Evolutionary conservation across 2,113 vertebrate genomes (phyloP), one percentile per base, ranked within the genome.

Genomic region (Phylloscopus trochilus): DNA sequence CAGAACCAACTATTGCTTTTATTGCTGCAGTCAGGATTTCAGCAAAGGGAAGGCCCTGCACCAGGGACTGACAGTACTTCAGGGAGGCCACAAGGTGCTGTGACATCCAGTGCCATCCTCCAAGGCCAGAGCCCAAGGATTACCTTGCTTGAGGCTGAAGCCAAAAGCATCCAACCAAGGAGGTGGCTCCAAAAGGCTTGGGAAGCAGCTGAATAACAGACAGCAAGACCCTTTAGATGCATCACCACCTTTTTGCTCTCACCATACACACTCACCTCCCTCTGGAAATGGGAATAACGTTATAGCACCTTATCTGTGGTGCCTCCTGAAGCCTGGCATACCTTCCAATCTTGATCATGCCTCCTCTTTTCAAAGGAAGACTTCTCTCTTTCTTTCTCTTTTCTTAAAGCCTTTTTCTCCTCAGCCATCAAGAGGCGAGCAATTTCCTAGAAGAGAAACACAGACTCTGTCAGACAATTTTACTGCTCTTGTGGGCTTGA

Each of bases 361-460:
- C 98, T 98, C 84, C 96, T 98, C 95, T 93, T 98, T 37, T 99
- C 98, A 74, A 97, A 84, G 9, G 97, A 98, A 70, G 97, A 97
- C 78, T 97, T 99, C 78, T 99, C 98, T 93, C 98, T 94, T 46
- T 98, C 98, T 93, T 91, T 98, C 31, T 93, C 98, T 95, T 97
- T 99, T 91, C 96, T 99, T 85, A 98, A 98, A 77, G 98, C 98
- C 91, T 97, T 98, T 92, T 99, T 99, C 95, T 99, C 99, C 96
- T 99, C 98, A 22, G 98, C 99, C 99, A 99, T 99, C 78, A 99
- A 79, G 92, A 98, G 97, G 22, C 99, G 98, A 72, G 99, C 99
- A 3, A 99, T 98, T 98, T 99, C 99, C 99, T 99, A 91, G 35
- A 64, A 94, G 63, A 11, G 51, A 90, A 87, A 94, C 11, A 55